Conservation (phyloP, 1,140 invertebrate species). For the Geopemphigus sp. region DNA sequence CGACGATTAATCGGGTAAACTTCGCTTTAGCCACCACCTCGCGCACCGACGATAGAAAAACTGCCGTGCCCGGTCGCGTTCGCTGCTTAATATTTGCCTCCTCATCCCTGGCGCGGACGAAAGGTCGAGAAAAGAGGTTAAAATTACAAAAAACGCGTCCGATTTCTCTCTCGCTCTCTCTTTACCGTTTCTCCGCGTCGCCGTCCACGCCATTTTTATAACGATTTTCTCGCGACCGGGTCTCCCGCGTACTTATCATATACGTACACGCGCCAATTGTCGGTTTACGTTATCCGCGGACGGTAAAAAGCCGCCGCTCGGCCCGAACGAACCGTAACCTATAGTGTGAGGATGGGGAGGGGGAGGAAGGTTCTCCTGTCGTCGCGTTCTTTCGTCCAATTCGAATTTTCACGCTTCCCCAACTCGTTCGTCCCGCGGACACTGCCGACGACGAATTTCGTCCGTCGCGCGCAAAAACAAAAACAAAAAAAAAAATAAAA, state of each 20-base stretch:
- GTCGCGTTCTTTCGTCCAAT: not conserved
- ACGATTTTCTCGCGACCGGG: constrained; percentile 2
- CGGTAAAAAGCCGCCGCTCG: constrained; percentile 12
- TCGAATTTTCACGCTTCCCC: constrained; percentile 21
- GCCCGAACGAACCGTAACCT: constrained; percentile 20
- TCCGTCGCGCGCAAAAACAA: not conserved
- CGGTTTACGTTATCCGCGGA: not conserved
- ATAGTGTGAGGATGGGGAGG: no score
- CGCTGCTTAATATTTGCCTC: no score
- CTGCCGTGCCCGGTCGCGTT: no score
- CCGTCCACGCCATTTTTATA: constrained; percentile 25
- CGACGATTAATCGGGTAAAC: no score
- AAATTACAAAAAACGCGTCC: not conserved
- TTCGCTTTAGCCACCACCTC: no score
- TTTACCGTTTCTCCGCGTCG: not conserved
- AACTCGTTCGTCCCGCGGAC: not conserved
- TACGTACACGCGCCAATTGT: no score
- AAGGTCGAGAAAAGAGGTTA: constrained; percentile 13
- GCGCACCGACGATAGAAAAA: no score
- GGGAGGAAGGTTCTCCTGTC: not conserved
- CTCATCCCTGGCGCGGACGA: no score
- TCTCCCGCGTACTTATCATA: not conserved
- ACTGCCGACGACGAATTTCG: not conserved
- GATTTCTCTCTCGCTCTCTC: not conserved
- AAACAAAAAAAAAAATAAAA: not conserved